These are phyloP conservation scores for Andricus grossulariae DNA, from an alignment of 1,140 invertebrate genomes.

Conservation along the genomic window DNA sequence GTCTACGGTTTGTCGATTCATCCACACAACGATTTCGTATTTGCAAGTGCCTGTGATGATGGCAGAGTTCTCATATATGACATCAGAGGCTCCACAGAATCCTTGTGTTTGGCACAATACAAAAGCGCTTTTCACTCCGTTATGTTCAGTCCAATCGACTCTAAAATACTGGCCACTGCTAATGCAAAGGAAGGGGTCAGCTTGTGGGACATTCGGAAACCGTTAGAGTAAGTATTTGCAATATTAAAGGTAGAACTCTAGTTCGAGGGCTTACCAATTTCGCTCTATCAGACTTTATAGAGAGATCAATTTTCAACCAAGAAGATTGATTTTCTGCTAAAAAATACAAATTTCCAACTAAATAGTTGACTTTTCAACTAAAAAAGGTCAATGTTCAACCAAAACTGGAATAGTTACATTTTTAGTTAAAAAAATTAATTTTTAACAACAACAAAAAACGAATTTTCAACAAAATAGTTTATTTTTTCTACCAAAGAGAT, in stretches of 20 bases:
- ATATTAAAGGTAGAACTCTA: neutral
- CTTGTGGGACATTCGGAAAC: slow-evolving; percentile 92
- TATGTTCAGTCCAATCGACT: slow-evolving; percentile 91
- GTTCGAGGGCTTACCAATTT: too few species aligned
- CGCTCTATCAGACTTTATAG: too few species aligned
- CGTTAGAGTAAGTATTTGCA: slow-evolving; percentile 82
- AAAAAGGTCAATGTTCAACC: too few species aligned
- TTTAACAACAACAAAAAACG: too few species aligned
- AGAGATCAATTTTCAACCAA: too few species aligned
- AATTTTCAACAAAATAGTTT: too few species aligned
- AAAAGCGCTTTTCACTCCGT: slow-evolving; percentile 91
- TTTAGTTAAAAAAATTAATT: too few species aligned
- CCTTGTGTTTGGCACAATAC: slow-evolving; percentile 81
- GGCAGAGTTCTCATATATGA: slow-evolving; percentile 91
- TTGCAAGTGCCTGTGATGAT: slow-evolving; percentile 94
- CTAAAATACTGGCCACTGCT: slow-evolving; percentile 88
- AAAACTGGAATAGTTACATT: too few species aligned
- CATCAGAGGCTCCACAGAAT: slow-evolving; percentile 82
- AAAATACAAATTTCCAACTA: too few species aligned
- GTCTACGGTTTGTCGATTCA: slow-evolving; percentile 93
- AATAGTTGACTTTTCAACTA: too few species aligned
- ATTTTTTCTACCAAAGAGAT: too few species aligned
- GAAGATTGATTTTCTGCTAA: too few species aligned
- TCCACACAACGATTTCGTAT: slow-evolving; percentile 87
- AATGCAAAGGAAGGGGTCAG: slow-evolving; percentile 92